Evolutionary conservation across 2,888 invertebrate genomes (phyloP).

Genomic region (Chydorus sphaericus): DNA sequence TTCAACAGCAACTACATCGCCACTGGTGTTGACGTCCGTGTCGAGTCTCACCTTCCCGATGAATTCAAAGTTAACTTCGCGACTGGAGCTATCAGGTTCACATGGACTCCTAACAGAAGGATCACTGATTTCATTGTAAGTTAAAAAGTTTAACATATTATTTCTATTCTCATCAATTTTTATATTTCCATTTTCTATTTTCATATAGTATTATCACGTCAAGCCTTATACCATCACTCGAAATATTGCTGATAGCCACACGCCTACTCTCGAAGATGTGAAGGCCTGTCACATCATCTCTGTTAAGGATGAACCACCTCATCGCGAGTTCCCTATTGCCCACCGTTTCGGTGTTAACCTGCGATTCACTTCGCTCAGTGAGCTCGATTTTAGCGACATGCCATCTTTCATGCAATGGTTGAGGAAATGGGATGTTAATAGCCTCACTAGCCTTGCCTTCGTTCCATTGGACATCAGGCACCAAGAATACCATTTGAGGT

Average conservation of each 20-base stretch:
- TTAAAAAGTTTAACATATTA: too few relatives aligned
- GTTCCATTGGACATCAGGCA: not conserved
- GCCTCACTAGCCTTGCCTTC: not conserved
- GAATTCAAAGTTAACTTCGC: not conserved
- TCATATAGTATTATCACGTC: constrained; percentile 6
- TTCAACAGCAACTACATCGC: constrained; percentile 6
- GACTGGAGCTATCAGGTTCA: not conserved
- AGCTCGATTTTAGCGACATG: not conserved
- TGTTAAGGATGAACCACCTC: not conserved
- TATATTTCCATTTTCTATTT: too few relatives aligned
- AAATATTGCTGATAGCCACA: not conserved
- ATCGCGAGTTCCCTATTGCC: not conserved
- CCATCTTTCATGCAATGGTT: not conserved
- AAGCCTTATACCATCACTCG: constrained; percentile 4
- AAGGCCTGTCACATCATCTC: not conserved
- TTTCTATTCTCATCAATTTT: too few relatives aligned
- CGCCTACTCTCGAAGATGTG: not conserved
- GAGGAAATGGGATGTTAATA: constrained; percentile 6
- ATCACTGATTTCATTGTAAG: not conserved
- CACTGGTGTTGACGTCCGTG: constrained; percentile 1
- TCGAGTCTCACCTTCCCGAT: constrained; percentile 1
- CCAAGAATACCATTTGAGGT: not conserved
- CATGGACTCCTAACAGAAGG: constrained; percentile 1
- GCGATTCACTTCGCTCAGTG: not conserved
- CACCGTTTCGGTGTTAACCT: constrained; percentile 1